Base-by-base conservation (phyloP, 2,113 vertebrate species). In the Oncorhynchus mykiss region DNA sequence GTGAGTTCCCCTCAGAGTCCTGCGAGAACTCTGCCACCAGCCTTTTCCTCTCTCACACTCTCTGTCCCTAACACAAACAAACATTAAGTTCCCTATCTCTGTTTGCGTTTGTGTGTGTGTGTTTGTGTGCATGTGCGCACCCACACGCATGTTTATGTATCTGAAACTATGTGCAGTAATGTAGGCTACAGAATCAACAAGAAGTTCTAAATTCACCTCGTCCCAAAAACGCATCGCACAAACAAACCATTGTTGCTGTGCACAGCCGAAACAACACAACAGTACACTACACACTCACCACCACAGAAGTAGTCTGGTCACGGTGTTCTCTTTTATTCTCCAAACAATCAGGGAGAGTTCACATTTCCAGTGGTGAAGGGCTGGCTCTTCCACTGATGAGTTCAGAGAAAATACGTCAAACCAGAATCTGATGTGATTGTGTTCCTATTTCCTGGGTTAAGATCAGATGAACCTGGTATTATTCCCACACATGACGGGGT, bases 1-100 rank as follows among this genome's bases (percentile, higher is more conserved):
- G 87, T 79, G 68, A 90, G 90, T 84, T 80, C 82, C 86, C 91
- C 82, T 75, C 84, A 34, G 88, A 89, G 89, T 85, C 79, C 31
- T 62, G 83, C 87, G 91, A 92, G 93, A 93, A 93, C 78, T 89
- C 87, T 88, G 85, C 84, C 92, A 77, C 90, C 80, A 75, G 81
- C 45, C 76, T 81, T 88, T 92, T 89, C 85, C 60, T 64, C 25
- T 29, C 64, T 66, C 57, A 65, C 18, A 57, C 76, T 66, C 67
- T 77, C 66, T 73, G 27, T 6, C 54, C 57, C 73, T 39, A 34
- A 34, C 57, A 65, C 5, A 22, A 51, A 49, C 24, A 45, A 24
- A 57, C 70, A 12, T 12, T 25, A n/a, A 27, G 11, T 45, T 16
- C 29, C 31, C 20, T 48, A 13, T 70, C 20, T 49, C 18, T 8